Base-by-base conservation (phyloP, 2,797 vertebrate species). In the Sus cebifrons region DNA sequence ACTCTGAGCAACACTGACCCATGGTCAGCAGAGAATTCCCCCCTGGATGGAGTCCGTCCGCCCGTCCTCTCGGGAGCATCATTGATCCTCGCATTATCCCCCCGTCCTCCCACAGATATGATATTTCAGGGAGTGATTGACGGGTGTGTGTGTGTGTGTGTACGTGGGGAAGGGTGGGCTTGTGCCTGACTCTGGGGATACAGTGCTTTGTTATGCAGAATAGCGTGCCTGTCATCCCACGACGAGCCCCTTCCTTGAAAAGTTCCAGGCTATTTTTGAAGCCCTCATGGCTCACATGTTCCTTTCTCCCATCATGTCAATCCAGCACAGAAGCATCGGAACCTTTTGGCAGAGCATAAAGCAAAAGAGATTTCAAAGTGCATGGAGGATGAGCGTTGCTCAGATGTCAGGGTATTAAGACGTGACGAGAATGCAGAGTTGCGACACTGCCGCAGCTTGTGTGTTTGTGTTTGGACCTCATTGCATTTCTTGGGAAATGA, bases 61-160 rank as follows among this genome's bases (percentile, higher is more conserved):
- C 54, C 10, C 58, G 9, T 13, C 77, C 89, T 75, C 58, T 49
- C 0, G 0, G 62, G 92, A 54, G 70, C 85, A 56, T 70, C 97
- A 96, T 93, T 78, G 96, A 95, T 93, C 74, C 64, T 6, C 44
- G 91, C 92, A 67, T 96, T 96, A 93, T 54, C 29, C 70, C 95
- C 65, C 62, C 52, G 5, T 97, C 98, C 96, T 89, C 98, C 98
- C 97, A 98, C 98, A 81, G 96, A 93, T 6, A 44, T 81, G 95
- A 32, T 97, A 44, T 87, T 97, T 98, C 97, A 15, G 88, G 71
- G 83, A 96, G 94, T 98, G 98, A 98, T 98, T 98, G 98, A 99
- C 95, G 97, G 78, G 90, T 97, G 93, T 73, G 75, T 94, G 91
- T 94, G 91, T 94, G 91, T 93, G 88, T 75, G 85, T 91, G 54